Conservation (phyloP, 2,797 vertebrate species). For the Meda fulgida region DNA sequence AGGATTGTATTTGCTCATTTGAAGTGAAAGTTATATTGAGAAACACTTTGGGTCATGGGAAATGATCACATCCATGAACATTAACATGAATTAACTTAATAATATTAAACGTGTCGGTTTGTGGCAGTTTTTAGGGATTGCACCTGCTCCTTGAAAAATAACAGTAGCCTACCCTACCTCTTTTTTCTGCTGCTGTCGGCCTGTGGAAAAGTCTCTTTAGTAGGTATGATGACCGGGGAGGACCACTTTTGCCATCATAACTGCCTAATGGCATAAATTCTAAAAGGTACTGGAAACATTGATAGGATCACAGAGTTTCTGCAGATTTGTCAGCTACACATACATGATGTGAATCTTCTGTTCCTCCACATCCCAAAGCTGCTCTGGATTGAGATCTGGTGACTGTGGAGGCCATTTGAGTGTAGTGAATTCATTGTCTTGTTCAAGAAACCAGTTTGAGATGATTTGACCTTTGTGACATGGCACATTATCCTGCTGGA, state of each 20-base stretch:
- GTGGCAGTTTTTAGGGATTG: not conserved
- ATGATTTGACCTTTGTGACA: too few relatives aligned
- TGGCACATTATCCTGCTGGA: too few relatives aligned
- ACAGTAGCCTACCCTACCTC: too few relatives aligned
- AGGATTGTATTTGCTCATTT: not conserved
- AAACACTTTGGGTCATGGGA: not conserved
- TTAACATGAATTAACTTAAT: not conserved
- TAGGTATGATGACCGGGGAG: too few relatives aligned
- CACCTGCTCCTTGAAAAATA: not conserved
- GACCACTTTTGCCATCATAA: too few relatives aligned
- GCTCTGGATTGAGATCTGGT: conserved; percentile 1
- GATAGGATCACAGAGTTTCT: too few relatives aligned
- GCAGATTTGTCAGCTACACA: conserved; percentile 69
- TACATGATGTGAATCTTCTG: conserved; percentile 62
- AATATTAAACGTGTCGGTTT: not conserved
- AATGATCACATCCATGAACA: not conserved
- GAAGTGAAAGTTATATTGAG: not conserved
- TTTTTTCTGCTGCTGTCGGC: not conserved
- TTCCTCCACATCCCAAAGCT: too few relatives aligned
- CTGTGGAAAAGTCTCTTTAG: not conserved
- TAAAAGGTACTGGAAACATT: too few relatives aligned
- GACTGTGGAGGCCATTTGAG: not conserved
- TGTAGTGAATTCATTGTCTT: too few relatives aligned
- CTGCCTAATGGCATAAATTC: too few relatives aligned
- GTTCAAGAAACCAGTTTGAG: too few relatives aligned